Conservation (phyloP, 2,113 vertebrate species). For the Tonatia bakeri region DNA sequence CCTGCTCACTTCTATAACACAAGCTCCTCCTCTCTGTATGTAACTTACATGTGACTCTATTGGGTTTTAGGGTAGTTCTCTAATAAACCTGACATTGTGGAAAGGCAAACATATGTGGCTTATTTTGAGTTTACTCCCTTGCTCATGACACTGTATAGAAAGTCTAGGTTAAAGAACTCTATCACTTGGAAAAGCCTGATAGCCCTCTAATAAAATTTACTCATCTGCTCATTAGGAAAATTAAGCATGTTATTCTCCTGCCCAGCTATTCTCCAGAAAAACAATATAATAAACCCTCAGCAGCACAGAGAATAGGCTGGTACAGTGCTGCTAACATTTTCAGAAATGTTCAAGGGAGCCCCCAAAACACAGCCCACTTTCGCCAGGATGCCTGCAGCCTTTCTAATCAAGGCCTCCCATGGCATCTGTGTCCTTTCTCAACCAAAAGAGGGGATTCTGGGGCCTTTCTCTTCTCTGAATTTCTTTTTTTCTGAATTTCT, state of each 20-base stretch:
- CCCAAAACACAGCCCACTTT: background rate
- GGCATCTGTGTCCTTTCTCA: background rate
- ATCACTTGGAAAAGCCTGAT: background rate
- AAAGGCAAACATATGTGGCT: too few relatives aligned
- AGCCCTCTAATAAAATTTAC: background rate
- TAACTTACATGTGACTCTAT: too few relatives aligned
- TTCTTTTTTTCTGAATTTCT: background rate
- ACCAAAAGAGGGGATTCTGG: background rate
- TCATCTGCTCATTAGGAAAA: background rate
- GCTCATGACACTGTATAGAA: background rate
- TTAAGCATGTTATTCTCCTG: background rate
- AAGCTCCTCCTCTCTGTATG: too few relatives aligned
- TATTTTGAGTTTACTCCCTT: too few relatives aligned
- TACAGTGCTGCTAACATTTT: too few relatives aligned
- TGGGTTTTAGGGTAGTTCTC: too few relatives aligned
- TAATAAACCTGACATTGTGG: too few relatives aligned
- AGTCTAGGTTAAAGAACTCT: background rate
- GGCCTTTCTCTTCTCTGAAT: background rate
- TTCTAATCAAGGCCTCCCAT: background rate
- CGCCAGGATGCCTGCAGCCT: background rate
- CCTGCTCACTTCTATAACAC: too few relatives aligned
- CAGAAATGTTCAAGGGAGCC: background rate
- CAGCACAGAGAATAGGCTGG: background rate
- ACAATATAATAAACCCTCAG: too few relatives aligned
- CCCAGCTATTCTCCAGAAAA: background rate